phyloP scores from a whole-genome alignment of 2,888 invertebrate species.

The Pyrochroa serraticornis region DNA sequence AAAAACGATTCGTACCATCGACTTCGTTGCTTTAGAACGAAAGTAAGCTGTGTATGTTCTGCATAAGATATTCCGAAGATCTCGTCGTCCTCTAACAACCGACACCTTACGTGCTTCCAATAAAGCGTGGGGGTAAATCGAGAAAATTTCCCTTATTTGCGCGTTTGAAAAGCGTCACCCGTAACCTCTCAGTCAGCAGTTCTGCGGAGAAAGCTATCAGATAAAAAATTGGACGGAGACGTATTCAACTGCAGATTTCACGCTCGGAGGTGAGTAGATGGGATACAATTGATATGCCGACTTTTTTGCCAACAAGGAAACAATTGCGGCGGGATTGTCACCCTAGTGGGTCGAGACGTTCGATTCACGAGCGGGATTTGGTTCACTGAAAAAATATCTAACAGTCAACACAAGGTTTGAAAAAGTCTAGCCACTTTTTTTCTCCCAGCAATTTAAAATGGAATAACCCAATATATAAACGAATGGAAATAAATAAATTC shows the following conservation, averaged over 20 bases:
- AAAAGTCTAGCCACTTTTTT: no score
- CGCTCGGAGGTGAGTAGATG: constrained; percentile 21
- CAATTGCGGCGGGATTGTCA: neutral
- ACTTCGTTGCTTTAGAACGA: neutral
- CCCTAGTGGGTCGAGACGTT: neutral
- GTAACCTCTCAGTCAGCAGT: constrained; percentile 42
- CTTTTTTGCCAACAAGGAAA: constrained; percentile 12
- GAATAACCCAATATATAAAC: no score
- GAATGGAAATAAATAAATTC: no score
- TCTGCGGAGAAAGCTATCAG: constrained; percentile 39
- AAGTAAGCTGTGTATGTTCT: constrained; percentile 15
- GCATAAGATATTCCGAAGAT: constrained; percentile 35
- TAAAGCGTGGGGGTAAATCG: constrained; percentile 38
- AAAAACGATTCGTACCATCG: constrained; percentile 2
- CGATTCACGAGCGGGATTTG: no score
- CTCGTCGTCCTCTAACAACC: constrained; percentile 36
- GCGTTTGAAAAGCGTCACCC: constrained; percentile 41
- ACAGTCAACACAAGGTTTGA: no score
- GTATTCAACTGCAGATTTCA: constrained; percentile 29
- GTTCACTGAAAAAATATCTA: no score
- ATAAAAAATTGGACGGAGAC: constrained; percentile 33
- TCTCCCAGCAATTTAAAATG: no score
- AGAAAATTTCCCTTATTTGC: constrained; percentile 44
- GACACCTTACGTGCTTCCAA: constrained; percentile 43
- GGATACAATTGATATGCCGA: constrained; percentile 26